phyloP scores from a whole-genome alignment of 2,113 vertebrate species.

The Nyctereutes procyonoides region DNA sequence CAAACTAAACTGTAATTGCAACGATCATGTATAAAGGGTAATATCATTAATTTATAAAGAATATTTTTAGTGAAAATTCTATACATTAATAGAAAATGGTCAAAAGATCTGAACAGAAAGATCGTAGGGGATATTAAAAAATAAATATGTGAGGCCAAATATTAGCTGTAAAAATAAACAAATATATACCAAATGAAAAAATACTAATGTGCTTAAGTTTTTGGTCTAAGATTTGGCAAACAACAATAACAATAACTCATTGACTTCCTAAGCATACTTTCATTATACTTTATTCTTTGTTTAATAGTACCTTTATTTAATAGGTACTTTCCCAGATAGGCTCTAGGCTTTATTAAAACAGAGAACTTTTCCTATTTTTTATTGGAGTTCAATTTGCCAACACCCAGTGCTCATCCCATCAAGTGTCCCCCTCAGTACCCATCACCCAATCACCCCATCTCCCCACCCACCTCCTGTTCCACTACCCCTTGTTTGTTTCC shows the following conservation, averaged over 20 bases:
- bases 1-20: neutral
- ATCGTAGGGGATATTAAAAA: neutral
- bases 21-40: neutral
- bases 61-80: neutral
- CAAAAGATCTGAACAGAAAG: neutral
- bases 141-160: neutral
- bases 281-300: neutral
- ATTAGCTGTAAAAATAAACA: neutral
- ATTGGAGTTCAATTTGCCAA: no score
- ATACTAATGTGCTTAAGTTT: neutral
- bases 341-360: neutral
- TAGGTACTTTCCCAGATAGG: neutral
- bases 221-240: neutral
- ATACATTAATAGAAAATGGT: neutral
- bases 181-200: neutral
- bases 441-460: no score
- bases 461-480: no score
- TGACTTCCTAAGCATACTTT: neutral
- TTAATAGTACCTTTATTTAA: neutral
- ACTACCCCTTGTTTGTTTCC: no score
- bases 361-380: neutral
- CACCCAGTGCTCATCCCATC: no score
- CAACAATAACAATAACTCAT: neutral
- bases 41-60: conserved; percentile 6
- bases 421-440: no score